Base-by-base conservation (phyloP, 2,113 vertebrate species). In the Lycaon pictus region DNA sequence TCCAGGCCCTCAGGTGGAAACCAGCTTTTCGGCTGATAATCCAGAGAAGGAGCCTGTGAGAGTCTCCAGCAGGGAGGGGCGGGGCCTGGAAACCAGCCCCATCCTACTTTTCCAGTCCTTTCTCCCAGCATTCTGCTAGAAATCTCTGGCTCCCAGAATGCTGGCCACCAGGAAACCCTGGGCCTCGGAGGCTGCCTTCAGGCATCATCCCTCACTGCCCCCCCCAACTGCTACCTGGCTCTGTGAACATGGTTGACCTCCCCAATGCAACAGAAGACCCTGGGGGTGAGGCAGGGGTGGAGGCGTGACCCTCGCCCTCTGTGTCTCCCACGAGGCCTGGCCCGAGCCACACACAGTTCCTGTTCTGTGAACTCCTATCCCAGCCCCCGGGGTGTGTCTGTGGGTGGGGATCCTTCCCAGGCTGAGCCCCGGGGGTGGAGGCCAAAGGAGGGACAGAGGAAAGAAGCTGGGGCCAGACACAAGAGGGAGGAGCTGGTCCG, bases 401-500 rank as follows among this genome's bases (percentile, higher is more conserved):
- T 79, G 56, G 6, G 0, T 3, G 67, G 72, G 60, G 32, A 63
- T 4, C 29, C 77, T n/a, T 72, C 16, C 51, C 65, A 35, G 1
- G 0, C 9, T 74, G 11, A 48, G 92, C 43, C 81, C 27, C 37
- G 56, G 11, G 10, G 74, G 25, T 17, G 2, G 74, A 53, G 48
- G 62, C 27, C 8, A 37, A 55, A 19, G 55, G 17, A 25, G 56
- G 65, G 43, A 27, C 55, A 56, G 81, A 63, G 55, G 62, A 74
- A 60, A 82, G 72, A 43, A 82, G 80, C 11, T 3, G 22, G 85
- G 56, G 55, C 7, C 6, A 1, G 4, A 55, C 37, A 81, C 82
- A 79, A 32, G 51, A 3, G 17, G 5, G 20, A 27, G 2, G 7
- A 32, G n/a, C 51, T 5, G 8, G 55, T 51, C 1, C 19, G 0